Base-by-base conservation (phyloP, 64 coral and sea anemone genomes). In the Dendronephthya gigantea region DNA sequence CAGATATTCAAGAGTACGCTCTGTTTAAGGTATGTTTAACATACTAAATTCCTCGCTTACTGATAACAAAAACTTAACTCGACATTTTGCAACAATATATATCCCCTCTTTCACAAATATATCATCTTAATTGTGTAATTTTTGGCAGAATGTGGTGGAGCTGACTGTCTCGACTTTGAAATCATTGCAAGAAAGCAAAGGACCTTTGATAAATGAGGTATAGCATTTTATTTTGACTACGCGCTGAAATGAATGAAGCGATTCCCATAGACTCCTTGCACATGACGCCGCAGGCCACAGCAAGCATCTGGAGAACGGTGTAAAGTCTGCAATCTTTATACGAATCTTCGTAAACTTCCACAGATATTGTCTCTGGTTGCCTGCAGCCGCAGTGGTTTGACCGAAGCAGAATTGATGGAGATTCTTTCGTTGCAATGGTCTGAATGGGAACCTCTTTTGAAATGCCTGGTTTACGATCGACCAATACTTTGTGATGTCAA, bases 391-490 rank as follows among this genome's bases (percentile, higher is more conserved):
- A 97, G 90, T 58, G 94, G 94, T 30, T 39, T 97, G 39, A 88
- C 89, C 79, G 94, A 97, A 41, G 87, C 86, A 13, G 94, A 97
- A 50, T 34, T 97, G 23, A 31, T 92, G 49, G 83, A 90, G 8
- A 74, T 97, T 65, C 62, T 97, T 82, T 50, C 91, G 25, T 34
- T 97, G 43, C 43, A 56, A 32, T 97, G 94, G 94, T 89, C 83
- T 34, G 83, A 90, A 38, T 97, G 94, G 94, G 40, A 93, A 69
- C 66, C 83, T 11, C 36, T 97, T 49, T 75, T 51, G 23, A 49
- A 62, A 22, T 62, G 55, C 25, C 25, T 62, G 25, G 6, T 62
- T 23, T 62, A 2, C 17, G 55, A 62, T 62, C 55, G 25, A 27
- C 55, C 25, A 19, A 62, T 62, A 19, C 55, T 62, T 62, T 23